phyloP scores from a whole-genome alignment of 1,140 invertebrate genomes.

The Drosophila kepulauana region DNA sequence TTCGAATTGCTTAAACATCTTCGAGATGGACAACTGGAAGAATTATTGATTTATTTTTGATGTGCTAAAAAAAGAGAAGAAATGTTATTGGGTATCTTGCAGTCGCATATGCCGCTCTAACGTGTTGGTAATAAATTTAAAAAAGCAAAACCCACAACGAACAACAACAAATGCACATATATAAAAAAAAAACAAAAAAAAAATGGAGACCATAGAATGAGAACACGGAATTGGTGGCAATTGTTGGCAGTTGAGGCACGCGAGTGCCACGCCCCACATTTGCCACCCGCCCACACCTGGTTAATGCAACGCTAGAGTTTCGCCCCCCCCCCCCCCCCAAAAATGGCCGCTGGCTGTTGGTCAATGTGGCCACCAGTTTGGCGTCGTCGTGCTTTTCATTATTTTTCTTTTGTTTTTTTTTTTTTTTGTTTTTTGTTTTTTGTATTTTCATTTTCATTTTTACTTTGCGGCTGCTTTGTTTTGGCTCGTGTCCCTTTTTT shows the following conservation, averaged over 20 bases:
- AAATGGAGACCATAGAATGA: constrained; percentile 24
- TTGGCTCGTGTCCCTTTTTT: constrained; percentile 76
- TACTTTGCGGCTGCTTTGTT: constrained; percentile 78
- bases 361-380: constrained; percentile 79
- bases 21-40: background rate
- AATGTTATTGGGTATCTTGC: constrained; percentile 13
- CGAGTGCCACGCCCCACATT: constrained; percentile 45
- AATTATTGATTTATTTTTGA: constrained; percentile 1
- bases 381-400: constrained; percentile 70
- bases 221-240: constrained; percentile 56
- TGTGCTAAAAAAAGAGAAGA: background rate
- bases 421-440: constrained; percentile 10
- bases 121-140: constrained; percentile 64
- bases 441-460: constrained; percentile 32
- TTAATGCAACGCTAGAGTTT: constrained; percentile 47
- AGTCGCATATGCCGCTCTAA: constrained; percentile 13
- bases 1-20: background rate
- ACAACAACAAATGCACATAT: constrained; percentile 49
- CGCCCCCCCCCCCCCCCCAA: constrained; percentile 12
- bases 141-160: constrained; percentile 50
- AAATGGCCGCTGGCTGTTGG: constrained; percentile 77
- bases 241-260: constrained; percentile 55
- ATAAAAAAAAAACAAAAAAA: constrained; percentile 19
- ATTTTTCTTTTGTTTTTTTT: constrained; percentile 48
- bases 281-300: constrained; percentile 42